Evolutionary conservation across 2,888 invertebrate species (phyloP).

Genomic region (Leptinotarsa rubiginosa): DNA sequence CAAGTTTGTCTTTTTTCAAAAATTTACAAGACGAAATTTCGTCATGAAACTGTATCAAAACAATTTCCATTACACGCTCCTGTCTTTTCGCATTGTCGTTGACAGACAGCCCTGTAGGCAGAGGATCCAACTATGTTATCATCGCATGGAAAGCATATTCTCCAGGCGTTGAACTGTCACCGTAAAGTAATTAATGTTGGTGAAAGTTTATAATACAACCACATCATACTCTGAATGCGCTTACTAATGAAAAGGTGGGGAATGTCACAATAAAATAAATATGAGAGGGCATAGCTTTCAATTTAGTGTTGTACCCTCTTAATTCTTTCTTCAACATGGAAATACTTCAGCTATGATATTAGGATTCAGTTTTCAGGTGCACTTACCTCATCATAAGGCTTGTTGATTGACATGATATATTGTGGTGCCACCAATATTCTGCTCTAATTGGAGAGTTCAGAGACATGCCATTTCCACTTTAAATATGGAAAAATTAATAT

Average conservation of each 20-base stretch:
- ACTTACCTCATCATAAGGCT: too few species aligned
- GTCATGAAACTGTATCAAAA: background rate
- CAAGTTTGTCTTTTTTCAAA: background rate
- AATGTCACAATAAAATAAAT: background rate
- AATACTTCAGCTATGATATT: too few species aligned
- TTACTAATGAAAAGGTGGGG: constrained; percentile 48
- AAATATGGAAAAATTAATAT: too few species aligned
- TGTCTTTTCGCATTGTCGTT: background rate
- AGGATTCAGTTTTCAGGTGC: too few species aligned
- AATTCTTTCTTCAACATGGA: too few species aligned
- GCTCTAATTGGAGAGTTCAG: too few species aligned
- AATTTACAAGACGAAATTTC: background rate
- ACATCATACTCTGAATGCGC: constrained; percentile 55
- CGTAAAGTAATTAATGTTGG: constrained; percentile 53
- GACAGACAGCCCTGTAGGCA: constrained; percentile 9
- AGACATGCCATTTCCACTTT: too few species aligned
- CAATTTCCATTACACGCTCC: constrained; percentile 6
- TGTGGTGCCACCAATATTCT: too few species aligned
- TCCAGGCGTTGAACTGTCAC: constrained; percentile 38
- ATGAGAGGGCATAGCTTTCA: background rate
- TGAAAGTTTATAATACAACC: constrained; percentile 54
- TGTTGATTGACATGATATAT: too few species aligned
- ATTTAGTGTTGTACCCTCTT: too few species aligned
- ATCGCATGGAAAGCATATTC: constrained; percentile 16
- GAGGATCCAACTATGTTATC: constrained; percentile 8